These are phyloP conservation scores for Pristis pectinata DNA, from an alignment of 2,797 vertebrate species.

Conservation along the genomic window DNA sequence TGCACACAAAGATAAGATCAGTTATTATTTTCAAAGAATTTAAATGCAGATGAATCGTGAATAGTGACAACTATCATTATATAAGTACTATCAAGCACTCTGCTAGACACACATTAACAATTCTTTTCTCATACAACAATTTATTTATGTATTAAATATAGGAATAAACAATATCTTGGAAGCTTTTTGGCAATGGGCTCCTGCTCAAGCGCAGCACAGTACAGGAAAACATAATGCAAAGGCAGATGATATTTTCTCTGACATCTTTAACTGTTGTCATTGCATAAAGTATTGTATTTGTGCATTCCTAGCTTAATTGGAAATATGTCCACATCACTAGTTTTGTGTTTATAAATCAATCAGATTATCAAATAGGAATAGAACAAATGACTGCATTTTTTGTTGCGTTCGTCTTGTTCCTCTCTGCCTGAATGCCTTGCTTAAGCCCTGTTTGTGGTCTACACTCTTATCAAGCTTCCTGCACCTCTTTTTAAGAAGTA, in stretches of 20 bases:
- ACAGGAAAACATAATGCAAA: background rate
- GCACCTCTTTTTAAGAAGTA: background rate
- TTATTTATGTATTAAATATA: constrained; percentile 22
- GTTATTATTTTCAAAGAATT: constrained; percentile 16
- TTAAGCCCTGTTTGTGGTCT: background rate
- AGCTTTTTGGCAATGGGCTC: background rate
- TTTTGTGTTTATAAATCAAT: constrained; percentile 1
- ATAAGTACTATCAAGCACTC: background rate
- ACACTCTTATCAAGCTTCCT: background rate
- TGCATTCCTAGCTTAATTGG: background rate
- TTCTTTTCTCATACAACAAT: background rate
- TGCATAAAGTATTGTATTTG: background rate
- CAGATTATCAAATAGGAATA: background rate
- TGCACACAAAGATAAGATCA: background rate
- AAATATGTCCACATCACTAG: background rate
- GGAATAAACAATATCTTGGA: background rate
- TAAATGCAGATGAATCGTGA: background rate
- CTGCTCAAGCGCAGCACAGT: background rate
- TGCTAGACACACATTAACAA: background rate
- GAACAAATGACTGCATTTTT: background rate
- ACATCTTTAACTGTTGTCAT: background rate
- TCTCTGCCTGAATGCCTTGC: background rate
- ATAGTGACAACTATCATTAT: background rate
- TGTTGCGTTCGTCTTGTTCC: background rate
- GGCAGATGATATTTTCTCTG: background rate